Conservation (phyloP, 2,888 invertebrate genomes). For the Coremacera marginata region DNA sequence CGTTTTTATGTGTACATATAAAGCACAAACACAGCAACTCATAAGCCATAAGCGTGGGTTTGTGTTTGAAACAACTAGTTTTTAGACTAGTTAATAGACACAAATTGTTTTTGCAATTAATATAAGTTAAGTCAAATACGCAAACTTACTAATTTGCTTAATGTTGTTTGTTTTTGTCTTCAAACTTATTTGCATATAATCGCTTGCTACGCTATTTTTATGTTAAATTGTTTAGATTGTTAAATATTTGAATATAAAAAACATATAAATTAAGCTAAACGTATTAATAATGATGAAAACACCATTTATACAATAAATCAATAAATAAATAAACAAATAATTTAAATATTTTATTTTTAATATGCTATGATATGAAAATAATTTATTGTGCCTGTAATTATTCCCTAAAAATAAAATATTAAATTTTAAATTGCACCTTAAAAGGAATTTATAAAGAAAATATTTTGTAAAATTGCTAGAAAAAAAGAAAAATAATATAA, state of each 20-base stretch:
- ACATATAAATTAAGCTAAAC: neutral
- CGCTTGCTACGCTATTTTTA: too few relatives aligned
- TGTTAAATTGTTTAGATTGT: slow-evolving; percentile 7
- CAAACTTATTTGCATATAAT: neutral
- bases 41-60: neutral
- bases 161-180: neutral
- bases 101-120: neutral
- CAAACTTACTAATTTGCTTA: neutral
- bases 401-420: slow-evolving; percentile 29
- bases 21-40: neutral
- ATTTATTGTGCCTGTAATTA: slow-evolving; percentile 37
- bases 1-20: slow-evolving; percentile 34
- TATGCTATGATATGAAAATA: slow-evolving; percentile 19
- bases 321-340: slow-evolving; percentile 7
- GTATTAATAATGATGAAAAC: slow-evolving; percentile 12
- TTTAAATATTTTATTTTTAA: neutral
- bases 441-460: neutral
- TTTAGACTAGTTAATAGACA: neutral
- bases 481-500: neutral
- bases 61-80: slow-evolving; percentile 2
- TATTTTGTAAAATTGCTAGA: neutral
- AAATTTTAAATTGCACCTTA: slow-evolving; percentile 10
- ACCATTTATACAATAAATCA: slow-evolving; percentile 9
- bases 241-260: neutral
- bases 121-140: neutral